Conservation (phyloP, 2,113 vertebrate genomes). For the Nyctibius bracteatus region DNA sequence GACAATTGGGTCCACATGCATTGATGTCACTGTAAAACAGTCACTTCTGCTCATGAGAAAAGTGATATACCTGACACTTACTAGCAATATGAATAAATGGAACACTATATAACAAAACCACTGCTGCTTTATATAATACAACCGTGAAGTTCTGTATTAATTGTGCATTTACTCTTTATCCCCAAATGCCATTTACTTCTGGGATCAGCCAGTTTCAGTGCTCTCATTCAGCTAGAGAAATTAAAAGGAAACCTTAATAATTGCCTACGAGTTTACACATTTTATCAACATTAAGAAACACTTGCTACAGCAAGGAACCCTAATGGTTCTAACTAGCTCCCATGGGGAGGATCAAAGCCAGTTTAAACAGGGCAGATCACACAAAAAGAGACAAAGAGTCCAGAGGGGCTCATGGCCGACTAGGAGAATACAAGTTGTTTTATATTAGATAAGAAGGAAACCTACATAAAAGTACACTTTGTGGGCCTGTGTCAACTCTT, state of each 20-base stretch:
- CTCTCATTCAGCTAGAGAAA: neutral
- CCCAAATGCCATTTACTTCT: neutral
- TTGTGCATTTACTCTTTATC: neutral
- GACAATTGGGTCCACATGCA: neutral
- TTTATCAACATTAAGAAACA: conserved; percentile 23
- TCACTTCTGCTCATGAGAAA: neutral
- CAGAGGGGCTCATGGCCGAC: neutral
- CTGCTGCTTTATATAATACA: neutral
- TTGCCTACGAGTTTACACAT: neutral
- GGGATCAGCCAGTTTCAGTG: neutral
- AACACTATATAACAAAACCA: neutral
- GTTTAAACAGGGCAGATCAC: neutral
- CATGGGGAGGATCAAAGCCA: neutral
- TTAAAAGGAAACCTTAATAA: neutral
- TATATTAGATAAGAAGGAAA: neutral
- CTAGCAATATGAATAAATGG: neutral
- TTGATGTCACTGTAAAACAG: neutral
- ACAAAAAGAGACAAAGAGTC: neutral
- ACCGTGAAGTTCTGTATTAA: neutral
- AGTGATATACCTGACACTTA: neutral
- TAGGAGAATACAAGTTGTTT: neutral
- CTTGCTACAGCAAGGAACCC: neutral
- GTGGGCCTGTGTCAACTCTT: accelerated
- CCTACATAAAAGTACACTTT: neutral
- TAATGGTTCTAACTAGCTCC: conserved; percentile 10